phyloP scores from a whole-genome alignment of 2,888 invertebrate genomes.

The Hymenopus coronatus region DNA sequence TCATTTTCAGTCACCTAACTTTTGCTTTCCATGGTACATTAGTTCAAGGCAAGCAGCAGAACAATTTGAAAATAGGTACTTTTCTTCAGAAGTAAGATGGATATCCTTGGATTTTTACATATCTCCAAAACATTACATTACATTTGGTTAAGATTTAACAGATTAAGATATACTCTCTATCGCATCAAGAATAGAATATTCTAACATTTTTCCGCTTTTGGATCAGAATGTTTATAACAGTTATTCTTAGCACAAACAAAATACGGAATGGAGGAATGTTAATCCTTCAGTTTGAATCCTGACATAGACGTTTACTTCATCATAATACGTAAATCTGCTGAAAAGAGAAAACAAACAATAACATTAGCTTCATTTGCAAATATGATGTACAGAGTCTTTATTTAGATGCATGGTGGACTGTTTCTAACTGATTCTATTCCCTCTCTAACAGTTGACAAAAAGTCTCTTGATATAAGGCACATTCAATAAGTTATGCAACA shows the following conservation, averaged over 20 bases:
- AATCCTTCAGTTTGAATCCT: slow-evolving; percentile 19
- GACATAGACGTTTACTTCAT: slow-evolving; percentile 19
- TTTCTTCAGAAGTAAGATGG: slow-evolving; percentile 8
- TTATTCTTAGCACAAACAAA: slow-evolving; percentile 29
- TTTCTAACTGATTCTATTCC: no score
- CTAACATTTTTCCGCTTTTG: slow-evolving; percentile 21
- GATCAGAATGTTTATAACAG: slow-evolving; percentile 29
- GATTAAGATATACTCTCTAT: slow-evolving; percentile 24
- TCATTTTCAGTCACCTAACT: neutral
- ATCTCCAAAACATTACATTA: slow-evolving; percentile 24
- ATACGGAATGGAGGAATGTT: slow-evolving; percentile 26
- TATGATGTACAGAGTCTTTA: no score
- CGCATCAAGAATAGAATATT: slow-evolving; percentile 27
- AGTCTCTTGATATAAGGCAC: no score
- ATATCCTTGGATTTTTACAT: slow-evolving; percentile 21
- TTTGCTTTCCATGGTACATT: neutral
- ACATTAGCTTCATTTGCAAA: neutral
- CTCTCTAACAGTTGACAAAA: no score
- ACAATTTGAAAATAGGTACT: slow-evolving; percentile 16
- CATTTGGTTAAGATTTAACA: slow-evolving; percentile 22
- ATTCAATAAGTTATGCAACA: no score
- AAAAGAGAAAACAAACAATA: neutral
- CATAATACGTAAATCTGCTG: slow-evolving; percentile 17
- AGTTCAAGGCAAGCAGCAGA: slow-evolving; percentile 23
- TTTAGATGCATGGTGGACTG: no score